Conservation (phyloP, 2,797 vertebrate genomes). For the Margarornis squamiger region DNA sequence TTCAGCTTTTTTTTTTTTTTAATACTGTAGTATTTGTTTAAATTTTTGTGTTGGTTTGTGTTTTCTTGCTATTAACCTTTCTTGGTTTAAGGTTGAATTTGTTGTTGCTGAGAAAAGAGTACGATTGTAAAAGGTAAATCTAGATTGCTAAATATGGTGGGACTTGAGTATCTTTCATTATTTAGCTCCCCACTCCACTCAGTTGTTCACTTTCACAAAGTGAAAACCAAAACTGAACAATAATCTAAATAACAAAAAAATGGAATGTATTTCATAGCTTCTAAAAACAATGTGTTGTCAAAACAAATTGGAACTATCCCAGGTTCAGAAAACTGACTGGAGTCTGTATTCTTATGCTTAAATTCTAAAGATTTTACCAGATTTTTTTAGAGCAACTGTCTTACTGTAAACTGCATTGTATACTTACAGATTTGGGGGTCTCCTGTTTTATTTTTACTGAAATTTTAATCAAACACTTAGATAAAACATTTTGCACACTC, state of each 20-base stretch:
- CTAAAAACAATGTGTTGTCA: conserved; percentile 15
- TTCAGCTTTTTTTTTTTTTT: conserved; percentile 46
- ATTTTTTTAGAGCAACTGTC: neutral
- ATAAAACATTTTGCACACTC: conserved; percentile 41
- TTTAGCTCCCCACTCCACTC: conserved; percentile 59
- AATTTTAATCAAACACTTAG: conserved; percentile 25
- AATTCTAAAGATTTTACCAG: neutral
- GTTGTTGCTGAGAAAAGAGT: conserved; percentile 67
- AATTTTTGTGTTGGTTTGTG: conserved; percentile 58
- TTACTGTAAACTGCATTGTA: conserved; percentile 1
- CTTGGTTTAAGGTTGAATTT: conserved; percentile 60
- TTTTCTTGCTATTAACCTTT: conserved; percentile 61
- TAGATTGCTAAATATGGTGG: conserved; percentile 55
- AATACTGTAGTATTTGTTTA: conserved; percentile 41
- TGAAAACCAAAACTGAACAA: conserved; percentile 49
- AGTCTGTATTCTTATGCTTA: conserved; percentile 1
- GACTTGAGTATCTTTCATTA: conserved; percentile 41
- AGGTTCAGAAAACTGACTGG: conserved; percentile 15
- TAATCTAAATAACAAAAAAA: neutral
- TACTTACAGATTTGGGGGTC: neutral
- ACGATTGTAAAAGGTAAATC: conserved; percentile 61
- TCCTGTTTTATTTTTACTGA: conserved; percentile 7
- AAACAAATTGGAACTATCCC: conserved; percentile 27
- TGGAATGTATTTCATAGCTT: conserved; percentile 1
- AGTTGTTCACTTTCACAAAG: conserved; percentile 65